Percentiles rank a stretch among this genome's conserved stretches.
phyloP scores from a whole-genome alignment of 2,113 vertebrate species.

The Cyprinodon tularosa region DNA sequence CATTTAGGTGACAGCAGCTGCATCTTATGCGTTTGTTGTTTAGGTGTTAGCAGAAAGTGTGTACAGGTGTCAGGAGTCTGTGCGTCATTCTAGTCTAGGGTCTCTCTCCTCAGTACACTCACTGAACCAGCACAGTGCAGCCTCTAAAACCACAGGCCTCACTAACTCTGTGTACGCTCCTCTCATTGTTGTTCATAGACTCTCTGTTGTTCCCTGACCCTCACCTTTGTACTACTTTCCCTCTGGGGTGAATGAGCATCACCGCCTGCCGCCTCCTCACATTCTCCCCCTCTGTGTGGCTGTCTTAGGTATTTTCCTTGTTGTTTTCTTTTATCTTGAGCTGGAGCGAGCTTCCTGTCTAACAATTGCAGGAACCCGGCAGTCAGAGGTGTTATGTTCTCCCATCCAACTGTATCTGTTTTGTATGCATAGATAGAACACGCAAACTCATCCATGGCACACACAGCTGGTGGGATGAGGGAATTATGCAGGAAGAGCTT shows the following conservation, averaged over 20 bases:
- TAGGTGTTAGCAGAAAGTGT: not conserved
- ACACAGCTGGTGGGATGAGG: slow-evolving; percentile 40
- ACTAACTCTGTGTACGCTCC: slow-evolving; percentile 50
- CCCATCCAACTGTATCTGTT: slow-evolving; percentile 55
- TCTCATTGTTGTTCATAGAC: slow-evolving; percentile 18
- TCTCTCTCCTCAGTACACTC: slow-evolving; percentile 9
- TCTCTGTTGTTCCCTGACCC: slow-evolving; percentile 40
- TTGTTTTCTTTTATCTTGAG: slow-evolving; percentile 49
- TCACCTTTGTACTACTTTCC: slow-evolving; percentile 68
- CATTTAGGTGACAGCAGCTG: not conserved
- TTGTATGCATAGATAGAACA: slow-evolving; percentile 21
- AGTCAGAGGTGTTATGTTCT: slow-evolving; percentile 61
- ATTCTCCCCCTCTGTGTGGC: slow-evolving; percentile 2
- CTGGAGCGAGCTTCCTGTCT: slow-evolving; percentile 58
- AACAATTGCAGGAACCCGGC: slow-evolving; percentile 77
- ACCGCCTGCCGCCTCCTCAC: not conserved
- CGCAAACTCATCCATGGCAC: slow-evolving; percentile 1
- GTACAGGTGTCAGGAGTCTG: slow-evolving; percentile 17
- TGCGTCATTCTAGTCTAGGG: slow-evolving; percentile 42
- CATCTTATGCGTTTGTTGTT: not conserved
- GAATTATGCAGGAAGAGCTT: slow-evolving; percentile 56
- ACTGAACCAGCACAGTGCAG: slow-evolving; percentile 27
- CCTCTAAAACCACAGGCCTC: slow-evolving; percentile 43
- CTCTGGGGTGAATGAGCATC: slow-evolving; percentile 37
- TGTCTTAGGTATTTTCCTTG: slow-evolving; percentile 37